A percentile compares a stretch with the other conserved stretches of the same genome.
These are phyloP conservation scores for Umimayanthus kanabou DNA, from an alignment of 92 coral and sea anemone species.

Conservation along the genomic window DNA sequence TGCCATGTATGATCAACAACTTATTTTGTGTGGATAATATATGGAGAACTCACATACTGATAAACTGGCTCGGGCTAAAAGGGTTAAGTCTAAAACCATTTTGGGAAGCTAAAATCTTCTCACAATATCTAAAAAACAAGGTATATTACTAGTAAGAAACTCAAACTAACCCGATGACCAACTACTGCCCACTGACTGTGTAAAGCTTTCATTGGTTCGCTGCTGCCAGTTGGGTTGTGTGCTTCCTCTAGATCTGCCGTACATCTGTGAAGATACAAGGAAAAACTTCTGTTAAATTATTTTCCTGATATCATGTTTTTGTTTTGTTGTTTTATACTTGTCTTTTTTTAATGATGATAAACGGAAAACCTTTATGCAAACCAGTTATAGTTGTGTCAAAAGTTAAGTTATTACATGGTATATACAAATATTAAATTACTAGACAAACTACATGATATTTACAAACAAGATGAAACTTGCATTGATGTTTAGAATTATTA, in stretches of 20 bases:
- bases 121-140: background rate
- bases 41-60: too few relatives aligned
- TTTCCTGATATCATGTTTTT: background rate
- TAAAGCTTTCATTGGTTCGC: background rate
- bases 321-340: background rate
- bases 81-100: too few relatives aligned
- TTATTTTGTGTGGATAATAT: too few relatives aligned
- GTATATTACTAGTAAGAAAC: background rate
- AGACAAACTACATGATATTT: too few relatives aligned
- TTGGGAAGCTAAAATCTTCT: background rate
- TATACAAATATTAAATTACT: too few relatives aligned
- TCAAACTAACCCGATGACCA: slow-evolving; percentile 16
- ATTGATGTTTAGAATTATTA: too few relatives aligned
- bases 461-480: too few relatives aligned
- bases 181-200: background rate
- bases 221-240: background rate
- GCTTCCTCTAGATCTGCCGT: background rate
- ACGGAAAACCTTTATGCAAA: too few relatives aligned
- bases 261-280: slow-evolving; percentile 1
- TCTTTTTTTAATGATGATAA: background rate
- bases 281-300: background rate
- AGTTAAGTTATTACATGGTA: too few relatives aligned
- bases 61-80: too few relatives aligned
- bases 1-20: too few relatives aligned
- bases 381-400: too few relatives aligned